Evolutionary conservation across 2,888 invertebrate genomes (phyloP).

Genomic region (Trilocha varians): DNA sequence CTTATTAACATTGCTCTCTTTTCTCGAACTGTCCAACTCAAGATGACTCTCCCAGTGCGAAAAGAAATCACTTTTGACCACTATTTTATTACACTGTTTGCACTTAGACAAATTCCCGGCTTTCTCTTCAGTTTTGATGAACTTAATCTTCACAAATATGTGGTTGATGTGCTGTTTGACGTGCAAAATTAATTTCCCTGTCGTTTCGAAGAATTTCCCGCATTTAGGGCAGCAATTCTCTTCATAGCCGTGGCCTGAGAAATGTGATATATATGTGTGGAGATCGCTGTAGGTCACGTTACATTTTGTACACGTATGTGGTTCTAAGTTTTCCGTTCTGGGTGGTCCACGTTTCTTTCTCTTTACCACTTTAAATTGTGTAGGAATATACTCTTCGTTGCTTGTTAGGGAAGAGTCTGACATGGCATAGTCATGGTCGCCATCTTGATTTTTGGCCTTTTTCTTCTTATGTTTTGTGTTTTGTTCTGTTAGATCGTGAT

Average conservation of each 20-base stretch:
- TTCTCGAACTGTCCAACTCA: conserved; percentile 1
- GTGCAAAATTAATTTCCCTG: conserved; percentile 10
- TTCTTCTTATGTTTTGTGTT: neutral
- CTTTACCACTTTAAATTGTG: neutral
- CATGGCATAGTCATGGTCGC: conserved; percentile 9
- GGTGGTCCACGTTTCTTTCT: fast-evolving
- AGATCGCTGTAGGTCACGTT: neutral
- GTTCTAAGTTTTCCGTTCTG: fast-evolving
- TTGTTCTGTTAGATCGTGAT: neutral
- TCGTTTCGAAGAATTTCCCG: fast-evolving
- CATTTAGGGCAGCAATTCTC: conserved; percentile 25
- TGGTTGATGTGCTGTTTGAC: conserved; percentile 20
- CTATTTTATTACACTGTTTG: conserved; percentile 9
- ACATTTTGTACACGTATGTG: conserved; percentile 23
- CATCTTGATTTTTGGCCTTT: neutral
- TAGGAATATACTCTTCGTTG: conserved; percentile 11
- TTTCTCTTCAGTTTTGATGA: conserved; percentile 2
- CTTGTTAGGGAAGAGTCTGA: neutral
- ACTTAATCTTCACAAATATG: conserved; percentile 10
- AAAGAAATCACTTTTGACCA: conserved; percentile 15
- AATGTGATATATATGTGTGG: conserved; percentile 23
- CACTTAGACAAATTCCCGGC: conserved; percentile 17
- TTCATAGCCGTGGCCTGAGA: conserved; percentile 16
- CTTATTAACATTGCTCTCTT: neutral
- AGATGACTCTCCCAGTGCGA: conserved; percentile 37